Base-by-base conservation (phyloP, 2,113 vertebrate species). In the Etheostoma spectabile region DNA sequence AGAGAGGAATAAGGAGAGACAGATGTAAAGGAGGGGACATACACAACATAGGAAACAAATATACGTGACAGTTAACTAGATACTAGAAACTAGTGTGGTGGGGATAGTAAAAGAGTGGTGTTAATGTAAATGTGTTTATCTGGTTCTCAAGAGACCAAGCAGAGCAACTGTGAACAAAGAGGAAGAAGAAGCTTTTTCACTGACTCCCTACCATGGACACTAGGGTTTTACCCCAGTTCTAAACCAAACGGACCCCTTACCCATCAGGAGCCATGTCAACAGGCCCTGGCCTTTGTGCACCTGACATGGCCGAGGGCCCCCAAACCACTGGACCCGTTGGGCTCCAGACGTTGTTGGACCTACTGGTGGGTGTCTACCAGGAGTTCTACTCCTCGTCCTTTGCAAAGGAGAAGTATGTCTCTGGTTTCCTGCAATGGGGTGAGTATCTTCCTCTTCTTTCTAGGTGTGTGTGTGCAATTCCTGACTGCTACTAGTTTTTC, bases 341-440 rank as follows among this genome's bases (percentile, higher is more conserved):
- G 33, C 92, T 96, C 77, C 96, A 97, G 93, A 95, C 95, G 11
- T 88, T 97, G 85, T 92, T 97, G 88, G 96, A 97, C 82, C 95
- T 97, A 65, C 88, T 97, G 83, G 95, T 97, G 62, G 95, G 96
- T 2, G 95, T 97, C 83, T 96, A 96, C 80, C 94, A 97, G 78
- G 96, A 97, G 91, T 94, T 97, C 83, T 90, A 90, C 24, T 86
- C 92, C 10, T 96, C 96, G 1, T 80, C 92, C 11, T 87, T 96
- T 30, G 84, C 92, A 63, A 90, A 92, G 73, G 95, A 97, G 87
- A 96, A 95, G 79, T 95, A 96, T 24, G 93, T 96, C 82, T 91
- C 85, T 19, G 92, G 95, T 66, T 97, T 97, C 84, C 91, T 97
- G 48, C 92, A 94, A 64, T 97, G 96, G 96, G 96, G 96, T 97